phyloP scores from a whole-genome alignment of 2,888 invertebrate species.

The Adela reaumurella region DNA sequence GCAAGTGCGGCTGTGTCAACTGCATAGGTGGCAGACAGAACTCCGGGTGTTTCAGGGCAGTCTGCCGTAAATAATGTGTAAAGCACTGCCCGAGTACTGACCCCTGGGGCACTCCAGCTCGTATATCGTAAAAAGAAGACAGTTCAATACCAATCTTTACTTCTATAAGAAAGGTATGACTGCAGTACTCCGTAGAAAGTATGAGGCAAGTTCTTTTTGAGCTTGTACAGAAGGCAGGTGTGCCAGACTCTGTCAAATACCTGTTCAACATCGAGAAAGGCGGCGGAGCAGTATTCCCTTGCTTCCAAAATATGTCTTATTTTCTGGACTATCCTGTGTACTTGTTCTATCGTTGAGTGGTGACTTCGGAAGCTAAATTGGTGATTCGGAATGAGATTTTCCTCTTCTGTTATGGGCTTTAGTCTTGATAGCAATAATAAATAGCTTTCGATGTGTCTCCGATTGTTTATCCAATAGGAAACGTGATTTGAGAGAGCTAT shows the following conservation, averaged over 20 bases:
- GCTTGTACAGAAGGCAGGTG: slow-evolving; percentile 11
- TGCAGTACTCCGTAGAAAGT: background rate
- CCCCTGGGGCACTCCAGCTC: slow-evolving; percentile 5
- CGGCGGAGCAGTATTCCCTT: slow-evolving; percentile 13
- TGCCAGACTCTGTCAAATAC: slow-evolving; percentile 18
- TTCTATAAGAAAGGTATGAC: slow-evolving; percentile 4
- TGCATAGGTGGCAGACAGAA: slow-evolving; percentile 9
- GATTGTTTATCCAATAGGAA: too few relatives aligned
- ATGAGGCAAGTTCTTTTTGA: slow-evolving; percentile 8
- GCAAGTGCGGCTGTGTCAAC: slow-evolving; percentile 10
- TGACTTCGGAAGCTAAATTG: slow-evolving; percentile 8
- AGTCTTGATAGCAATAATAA: background rate
- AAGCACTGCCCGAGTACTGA: slow-evolving; percentile 2
- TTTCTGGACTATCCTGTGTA: slow-evolving; percentile 10
- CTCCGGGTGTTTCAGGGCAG: background rate
- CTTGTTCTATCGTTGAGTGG: slow-evolving; percentile 12
- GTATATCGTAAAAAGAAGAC: slow-evolving; percentile 1
- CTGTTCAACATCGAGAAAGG: slow-evolving; percentile 14
- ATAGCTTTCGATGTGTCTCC: too few relatives aligned
- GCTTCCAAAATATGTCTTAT: slow-evolving; percentile 8
- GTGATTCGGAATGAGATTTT: slow-evolving; percentile 6
- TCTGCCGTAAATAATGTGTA: slow-evolving; percentile 6
- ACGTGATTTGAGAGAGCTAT: too few relatives aligned
- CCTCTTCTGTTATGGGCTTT: too few relatives aligned
- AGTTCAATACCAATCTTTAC: background rate